phyloP scores from a whole-genome alignment of 2,888 invertebrate genomes.

The Drosophila nr. fundita region DNA sequence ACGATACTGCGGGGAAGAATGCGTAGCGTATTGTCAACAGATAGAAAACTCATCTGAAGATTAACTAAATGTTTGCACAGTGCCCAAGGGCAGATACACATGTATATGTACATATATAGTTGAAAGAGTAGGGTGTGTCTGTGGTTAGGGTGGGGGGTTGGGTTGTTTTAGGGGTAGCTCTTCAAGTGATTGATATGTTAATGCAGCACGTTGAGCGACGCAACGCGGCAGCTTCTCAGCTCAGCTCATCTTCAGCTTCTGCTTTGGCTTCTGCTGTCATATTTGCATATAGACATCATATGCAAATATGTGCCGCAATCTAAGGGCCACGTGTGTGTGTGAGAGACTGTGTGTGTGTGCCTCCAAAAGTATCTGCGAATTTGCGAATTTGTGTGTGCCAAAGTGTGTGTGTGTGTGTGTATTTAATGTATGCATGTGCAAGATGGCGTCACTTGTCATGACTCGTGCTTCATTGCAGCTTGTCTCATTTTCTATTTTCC shows the following conservation, averaged over 20 bases:
- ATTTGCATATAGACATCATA: conserved; percentile 82
- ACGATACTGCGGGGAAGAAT: background rate
- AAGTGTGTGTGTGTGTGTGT: conserved; percentile 32
- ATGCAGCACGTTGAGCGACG: conserved; percentile 66
- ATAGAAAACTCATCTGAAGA: conserved; percentile 54
- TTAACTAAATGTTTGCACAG: conserved; percentile 67
- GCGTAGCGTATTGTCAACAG: conserved; percentile 25
- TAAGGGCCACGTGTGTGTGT: conserved; percentile 32
- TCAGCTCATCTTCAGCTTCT: conserved; percentile 6
- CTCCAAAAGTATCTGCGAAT: conserved; percentile 72
- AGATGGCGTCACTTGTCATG: conserved; percentile 50
- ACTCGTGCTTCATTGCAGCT: conserved; percentile 55
- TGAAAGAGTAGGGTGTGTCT: background rate
- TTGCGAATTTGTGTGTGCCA: conserved; percentile 56
- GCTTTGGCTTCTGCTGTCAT: conserved; percentile 22
- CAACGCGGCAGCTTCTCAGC: conserved; percentile 30
- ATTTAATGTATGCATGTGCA: conserved; percentile 60
- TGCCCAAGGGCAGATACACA: conserved; percentile 24
- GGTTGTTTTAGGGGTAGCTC: conserved; percentile 19
- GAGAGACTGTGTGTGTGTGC: conserved; percentile 25
- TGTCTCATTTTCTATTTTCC: conserved; percentile 55
- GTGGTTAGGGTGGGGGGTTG: background rate
- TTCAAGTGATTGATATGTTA: conserved; percentile 77
- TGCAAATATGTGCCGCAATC: conserved; percentile 77
- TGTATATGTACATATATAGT: background rate